These are phyloP conservation scores for Theodoxus fluviatilis DNA, from an alignment of 2,888 invertebrate species.

Conservation along the genomic window DNA sequence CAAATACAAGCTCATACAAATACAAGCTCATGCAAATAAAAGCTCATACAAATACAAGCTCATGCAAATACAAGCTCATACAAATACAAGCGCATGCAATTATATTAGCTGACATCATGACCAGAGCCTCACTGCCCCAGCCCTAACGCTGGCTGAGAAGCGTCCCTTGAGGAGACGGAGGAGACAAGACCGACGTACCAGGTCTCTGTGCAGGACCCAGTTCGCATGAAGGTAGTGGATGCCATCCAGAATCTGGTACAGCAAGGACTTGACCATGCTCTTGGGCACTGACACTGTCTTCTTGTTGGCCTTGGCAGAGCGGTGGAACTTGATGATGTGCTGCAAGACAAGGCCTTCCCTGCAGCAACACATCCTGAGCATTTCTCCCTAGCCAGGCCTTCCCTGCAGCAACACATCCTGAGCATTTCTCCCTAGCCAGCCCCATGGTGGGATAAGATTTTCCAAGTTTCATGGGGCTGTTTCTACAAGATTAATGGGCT, in stretches of 20 bases:
- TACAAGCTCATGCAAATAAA: not conserved
- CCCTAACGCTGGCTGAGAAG: too few species aligned
- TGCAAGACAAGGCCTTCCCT: constrained; percentile 56
- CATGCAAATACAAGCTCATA: not conserved
- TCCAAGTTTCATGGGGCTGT: too few species aligned
- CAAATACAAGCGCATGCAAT: not conserved
- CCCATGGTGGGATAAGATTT: not conserved
- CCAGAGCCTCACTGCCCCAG: too few species aligned
- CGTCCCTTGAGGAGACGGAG: not conserved
- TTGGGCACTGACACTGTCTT: constrained; percentile 94
- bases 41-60: not conserved
- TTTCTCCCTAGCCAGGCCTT: not conserved
- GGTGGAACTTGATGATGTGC: constrained; percentile 98
- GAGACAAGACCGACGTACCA: constrained; percentile 77
- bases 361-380: not conserved
- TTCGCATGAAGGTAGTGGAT: constrained; percentile 99
- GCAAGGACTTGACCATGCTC: constrained; percentile 84
- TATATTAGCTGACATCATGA: too few species aligned
- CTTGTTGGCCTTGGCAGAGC: constrained; percentile 96
- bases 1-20: not conserved
- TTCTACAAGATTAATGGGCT: too few species aligned
- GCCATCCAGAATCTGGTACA: constrained; percentile 97
- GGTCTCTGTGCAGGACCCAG: constrained; percentile 97
- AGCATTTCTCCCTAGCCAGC: not conserved
- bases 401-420: not conserved